phyloP scores from a whole-genome alignment of 1,140 invertebrate species.

The Lasioglossum baleicum region DNA sequence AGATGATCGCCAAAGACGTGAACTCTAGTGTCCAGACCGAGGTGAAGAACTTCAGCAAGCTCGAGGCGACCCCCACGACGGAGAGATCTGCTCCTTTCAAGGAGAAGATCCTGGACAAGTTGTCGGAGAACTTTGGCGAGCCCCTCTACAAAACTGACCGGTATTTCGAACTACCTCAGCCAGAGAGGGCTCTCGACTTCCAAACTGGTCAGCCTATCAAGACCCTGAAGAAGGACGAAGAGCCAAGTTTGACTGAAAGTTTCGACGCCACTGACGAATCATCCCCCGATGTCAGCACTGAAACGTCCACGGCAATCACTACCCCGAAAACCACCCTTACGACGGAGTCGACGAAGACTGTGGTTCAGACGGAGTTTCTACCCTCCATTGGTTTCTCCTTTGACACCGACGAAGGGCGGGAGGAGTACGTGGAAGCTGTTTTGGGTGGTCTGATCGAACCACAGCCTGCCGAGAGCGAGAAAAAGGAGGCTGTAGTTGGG shows the following conservation, averaged over 20 bases:
- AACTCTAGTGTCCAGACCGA: not conserved
- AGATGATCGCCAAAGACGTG: not conserved
- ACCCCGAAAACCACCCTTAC: not conserved
- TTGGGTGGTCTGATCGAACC: slow-evolving; percentile 68
- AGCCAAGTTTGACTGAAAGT: not conserved
- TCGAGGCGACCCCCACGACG: too few species aligned
- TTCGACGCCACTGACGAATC: not conserved
- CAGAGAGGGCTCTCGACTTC: slow-evolving; percentile 41
- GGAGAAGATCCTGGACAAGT: slow-evolving; percentile 16
- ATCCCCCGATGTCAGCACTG: not conserved
- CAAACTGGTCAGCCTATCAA: slow-evolving; percentile 22
- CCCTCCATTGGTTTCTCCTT: slow-evolving; percentile 74
- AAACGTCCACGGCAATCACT: not conserved
- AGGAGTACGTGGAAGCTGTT: slow-evolving; percentile 72
- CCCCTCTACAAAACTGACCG: slow-evolving; percentile 26
- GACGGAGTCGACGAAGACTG: slow-evolving; percentile 44
- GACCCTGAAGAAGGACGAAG: not conserved
- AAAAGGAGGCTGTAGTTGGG: not conserved
- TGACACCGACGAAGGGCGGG: slow-evolving; percentile 67
- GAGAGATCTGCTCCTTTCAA: too few species aligned
- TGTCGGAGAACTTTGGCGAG: slow-evolving; percentile 53
- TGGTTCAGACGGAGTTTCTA: slow-evolving; percentile 73
- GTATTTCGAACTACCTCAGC: slow-evolving; percentile 43
- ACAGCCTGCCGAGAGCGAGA: not conserved
- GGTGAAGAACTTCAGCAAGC: not conserved